Conservation (phyloP, 2,797 vertebrate species). For the Aplochiton taeniatus region DNA sequence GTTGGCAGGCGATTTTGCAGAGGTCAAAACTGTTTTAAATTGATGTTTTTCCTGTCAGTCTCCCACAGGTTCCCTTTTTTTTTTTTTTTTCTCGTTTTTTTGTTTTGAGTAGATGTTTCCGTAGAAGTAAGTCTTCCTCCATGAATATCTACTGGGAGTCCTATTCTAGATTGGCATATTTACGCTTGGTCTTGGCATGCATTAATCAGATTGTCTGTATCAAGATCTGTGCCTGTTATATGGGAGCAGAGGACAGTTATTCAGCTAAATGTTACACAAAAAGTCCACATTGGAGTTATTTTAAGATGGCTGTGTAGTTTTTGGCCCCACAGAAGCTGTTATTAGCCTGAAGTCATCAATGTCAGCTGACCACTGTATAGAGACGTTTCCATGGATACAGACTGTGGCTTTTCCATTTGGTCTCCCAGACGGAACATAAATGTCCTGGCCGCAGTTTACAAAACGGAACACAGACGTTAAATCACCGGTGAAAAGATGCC, state of each 20-base stretch:
- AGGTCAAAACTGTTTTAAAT: too few relatives aligned
- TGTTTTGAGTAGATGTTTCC: too few relatives aligned
- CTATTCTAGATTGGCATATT: not conserved
- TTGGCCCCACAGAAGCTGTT: not conserved
- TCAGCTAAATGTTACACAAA: not conserved
- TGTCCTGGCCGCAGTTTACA: not conserved
- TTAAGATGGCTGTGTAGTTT: not conserved
- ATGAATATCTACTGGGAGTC: slow-evolving; percentile 22
- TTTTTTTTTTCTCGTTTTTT: too few relatives aligned
- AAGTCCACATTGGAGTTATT: not conserved
- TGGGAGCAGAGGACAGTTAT: not conserved
- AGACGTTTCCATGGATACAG: not conserved
- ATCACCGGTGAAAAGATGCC: slow-evolving; percentile 4
- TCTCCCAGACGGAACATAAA: not conserved
- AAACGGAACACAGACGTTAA: not conserved
- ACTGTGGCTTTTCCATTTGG: not conserved
- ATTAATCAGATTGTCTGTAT: too few relatives aligned
- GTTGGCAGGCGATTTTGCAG: too few relatives aligned
- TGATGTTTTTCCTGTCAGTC: too few relatives aligned
- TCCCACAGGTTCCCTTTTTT: too few relatives aligned
- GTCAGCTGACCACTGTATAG: not conserved
- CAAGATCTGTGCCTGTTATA: too few relatives aligned
- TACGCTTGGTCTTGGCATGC: too few relatives aligned
- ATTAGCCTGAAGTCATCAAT: slow-evolving; percentile 1
- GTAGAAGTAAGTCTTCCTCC: too few relatives aligned